Evolutionary conservation across 2,113 vertebrate species (phyloP).

Genomic region (Gracilinanus agilis): DNA sequence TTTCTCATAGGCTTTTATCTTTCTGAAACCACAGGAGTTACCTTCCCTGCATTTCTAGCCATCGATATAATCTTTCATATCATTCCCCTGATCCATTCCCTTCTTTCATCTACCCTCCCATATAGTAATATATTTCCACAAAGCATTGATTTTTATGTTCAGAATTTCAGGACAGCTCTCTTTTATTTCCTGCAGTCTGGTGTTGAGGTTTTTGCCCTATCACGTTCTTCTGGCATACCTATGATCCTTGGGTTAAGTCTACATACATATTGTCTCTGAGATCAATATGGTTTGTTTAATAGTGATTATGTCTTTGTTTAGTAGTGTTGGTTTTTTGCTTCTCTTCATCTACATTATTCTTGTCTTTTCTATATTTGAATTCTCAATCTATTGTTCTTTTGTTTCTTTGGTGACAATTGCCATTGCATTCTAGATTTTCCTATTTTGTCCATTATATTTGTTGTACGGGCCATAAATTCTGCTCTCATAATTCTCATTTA

Average conservation of each 20-base stretch:
- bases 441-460: neutral
- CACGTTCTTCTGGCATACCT: neutral
- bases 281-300: neutral
- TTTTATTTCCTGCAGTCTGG: neutral
- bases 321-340: neutral
- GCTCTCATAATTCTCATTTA: neutral
- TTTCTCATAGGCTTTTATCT: neutral
- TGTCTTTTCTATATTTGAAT: neutral
- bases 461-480: neutral
- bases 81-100: neutral
- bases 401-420: neutral
- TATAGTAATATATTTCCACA: neutral
- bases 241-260: neutral
- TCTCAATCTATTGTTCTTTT: neutral
- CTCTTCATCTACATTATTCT: neutral
- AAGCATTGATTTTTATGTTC: neutral
- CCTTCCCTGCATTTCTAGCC: neutral
- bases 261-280: neutral
- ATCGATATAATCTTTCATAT: neutral
- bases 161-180: neutral
- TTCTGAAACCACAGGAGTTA: neutral
- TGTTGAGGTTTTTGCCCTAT: neutral
- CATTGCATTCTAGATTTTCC: neutral
- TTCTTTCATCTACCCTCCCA: neutral
- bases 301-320: neutral